Percentiles rank a stretch among this genome's conserved stretches.
Evolutionary conservation across 2,113 vertebrate species (phyloP).

Genomic region (Rallus limicola): DNA sequence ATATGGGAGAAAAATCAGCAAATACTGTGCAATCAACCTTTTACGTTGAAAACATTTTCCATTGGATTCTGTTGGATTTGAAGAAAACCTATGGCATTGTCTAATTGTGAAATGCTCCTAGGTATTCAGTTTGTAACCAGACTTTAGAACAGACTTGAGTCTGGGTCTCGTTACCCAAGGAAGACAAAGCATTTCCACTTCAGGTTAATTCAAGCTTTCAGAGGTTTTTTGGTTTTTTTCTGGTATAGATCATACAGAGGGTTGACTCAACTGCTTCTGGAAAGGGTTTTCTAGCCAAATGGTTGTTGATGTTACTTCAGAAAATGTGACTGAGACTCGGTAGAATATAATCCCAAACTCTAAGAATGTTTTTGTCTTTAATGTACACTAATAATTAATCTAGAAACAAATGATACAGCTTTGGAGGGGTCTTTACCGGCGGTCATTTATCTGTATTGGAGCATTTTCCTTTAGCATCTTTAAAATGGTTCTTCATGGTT

Average conservation of each 20-base stretch:
- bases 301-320: not conserved
- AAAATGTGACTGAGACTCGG: not conserved
- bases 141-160: not conserved
- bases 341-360: not conserved
- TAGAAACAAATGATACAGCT: not conserved
- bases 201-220: constrained; percentile 10
- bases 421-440: not conserved
- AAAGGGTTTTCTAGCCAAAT: constrained; percentile 4
- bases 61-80: not conserved
- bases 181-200: constrained; percentile 18
- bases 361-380: not conserved
- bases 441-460: not conserved
- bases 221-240: not conserved
- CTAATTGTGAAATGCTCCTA: not conserved
- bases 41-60: not conserved
- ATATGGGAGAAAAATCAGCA: not conserved
- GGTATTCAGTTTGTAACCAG: not conserved
- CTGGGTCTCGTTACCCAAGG: not conserved
- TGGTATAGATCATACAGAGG: not conserved
- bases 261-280: constrained; percentile 23
- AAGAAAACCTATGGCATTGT: not conserved
- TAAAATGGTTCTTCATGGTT: not conserved
- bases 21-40: not conserved
- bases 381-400: not conserved
- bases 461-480: not conserved